Percentiles rank a stretch among this genome's conserved stretches.
Evolutionary conservation across 2,113 vertebrate genomes (phyloP).

Genomic region (Kryptolebias marmoratus): DNA sequence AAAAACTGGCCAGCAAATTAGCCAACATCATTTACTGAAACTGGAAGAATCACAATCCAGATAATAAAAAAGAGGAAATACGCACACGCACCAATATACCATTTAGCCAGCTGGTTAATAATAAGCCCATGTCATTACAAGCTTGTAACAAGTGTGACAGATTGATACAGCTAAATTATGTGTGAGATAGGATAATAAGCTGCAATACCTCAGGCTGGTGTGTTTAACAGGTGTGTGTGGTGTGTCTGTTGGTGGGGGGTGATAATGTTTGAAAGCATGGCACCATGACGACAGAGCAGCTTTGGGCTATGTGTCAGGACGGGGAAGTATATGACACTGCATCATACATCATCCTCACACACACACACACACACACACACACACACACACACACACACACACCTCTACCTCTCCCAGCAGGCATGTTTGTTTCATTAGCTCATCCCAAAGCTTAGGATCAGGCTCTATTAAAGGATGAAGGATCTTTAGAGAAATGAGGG

Average conservation of each 20-base stretch:
- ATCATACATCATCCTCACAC: constrained; percentile 49
- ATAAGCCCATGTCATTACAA: constrained; percentile 43
- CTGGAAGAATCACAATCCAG: constrained; percentile 31
- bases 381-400: constrained; percentile 1
- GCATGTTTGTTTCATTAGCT: constrained; percentile 62
- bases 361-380: constrained; percentile 20
- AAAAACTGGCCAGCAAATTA: constrained; percentile 18
- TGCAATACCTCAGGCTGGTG: constrained; percentile 29
- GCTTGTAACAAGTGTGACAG: constrained; percentile 38
- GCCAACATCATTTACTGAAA: not conserved
- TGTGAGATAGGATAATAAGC: constrained; percentile 41
- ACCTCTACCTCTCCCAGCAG: constrained; percentile 42
- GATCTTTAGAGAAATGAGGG: not conserved
- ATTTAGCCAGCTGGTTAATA: constrained; percentile 44
- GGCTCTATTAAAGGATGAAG: constrained; percentile 13
- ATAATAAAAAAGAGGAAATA: constrained; percentile 32
- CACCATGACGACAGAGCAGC: constrained; percentile 35
- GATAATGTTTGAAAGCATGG: constrained; percentile 28
- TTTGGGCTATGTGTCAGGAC: constrained; percentile 47
- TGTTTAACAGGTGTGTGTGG: constrained; percentile 65
- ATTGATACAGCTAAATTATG: constrained; percentile 53
- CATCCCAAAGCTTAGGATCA: constrained; percentile 38
- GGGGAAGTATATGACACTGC: constrained; percentile 45
- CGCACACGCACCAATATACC: constrained; percentile 48
- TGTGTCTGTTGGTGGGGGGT: constrained; percentile 2